phyloP scores from a whole-genome alignment of 2,113 vertebrate species.

The Lampris megalopsis region DNA sequence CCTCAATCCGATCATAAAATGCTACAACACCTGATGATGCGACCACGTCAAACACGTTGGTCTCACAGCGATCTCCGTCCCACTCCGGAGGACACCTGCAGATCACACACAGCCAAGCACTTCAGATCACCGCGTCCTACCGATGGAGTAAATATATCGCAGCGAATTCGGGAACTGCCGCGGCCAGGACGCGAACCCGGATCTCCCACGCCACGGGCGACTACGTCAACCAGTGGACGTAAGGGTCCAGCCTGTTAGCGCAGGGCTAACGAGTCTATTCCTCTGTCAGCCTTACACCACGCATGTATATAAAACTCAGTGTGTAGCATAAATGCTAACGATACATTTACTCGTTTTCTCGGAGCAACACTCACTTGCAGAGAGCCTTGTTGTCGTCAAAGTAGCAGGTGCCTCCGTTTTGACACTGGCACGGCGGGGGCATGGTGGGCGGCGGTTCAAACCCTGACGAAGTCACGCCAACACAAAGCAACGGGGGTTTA shows the following conservation, averaged over 20 bases:
- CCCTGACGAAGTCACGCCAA: constrained; percentile 41
- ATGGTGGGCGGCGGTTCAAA: constrained; percentile 74
- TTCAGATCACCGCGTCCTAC: neutral
- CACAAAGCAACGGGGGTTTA: neutral
- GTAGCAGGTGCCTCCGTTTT: constrained; percentile 79
- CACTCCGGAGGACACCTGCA: constrained; percentile 73
- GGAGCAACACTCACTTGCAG: constrained; percentile 70
- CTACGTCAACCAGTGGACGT: too few species aligned
- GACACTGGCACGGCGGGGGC: constrained; percentile 77
- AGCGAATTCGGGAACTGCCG: too few species aligned
- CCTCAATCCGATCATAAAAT: too few species aligned
- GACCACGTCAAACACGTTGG: constrained; percentile 23
- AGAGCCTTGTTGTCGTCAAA: constrained; percentile 75
- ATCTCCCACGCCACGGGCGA: too few species aligned
- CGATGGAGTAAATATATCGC: too few species aligned
- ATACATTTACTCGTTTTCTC: neutral
- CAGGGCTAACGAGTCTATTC: too few species aligned
- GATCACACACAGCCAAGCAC: constrained; percentile 9
- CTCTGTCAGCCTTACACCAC: too few species aligned
- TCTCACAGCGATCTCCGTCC: constrained; percentile 74
- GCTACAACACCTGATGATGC: constrained; percentile 62
- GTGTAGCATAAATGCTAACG: too few species aligned
- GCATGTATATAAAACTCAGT: too few species aligned
- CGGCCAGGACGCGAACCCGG: too few species aligned
- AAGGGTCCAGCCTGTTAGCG: too few species aligned